Conservation (phyloP, 2,113 vertebrate species). For the Scopus umbretta region DNA sequence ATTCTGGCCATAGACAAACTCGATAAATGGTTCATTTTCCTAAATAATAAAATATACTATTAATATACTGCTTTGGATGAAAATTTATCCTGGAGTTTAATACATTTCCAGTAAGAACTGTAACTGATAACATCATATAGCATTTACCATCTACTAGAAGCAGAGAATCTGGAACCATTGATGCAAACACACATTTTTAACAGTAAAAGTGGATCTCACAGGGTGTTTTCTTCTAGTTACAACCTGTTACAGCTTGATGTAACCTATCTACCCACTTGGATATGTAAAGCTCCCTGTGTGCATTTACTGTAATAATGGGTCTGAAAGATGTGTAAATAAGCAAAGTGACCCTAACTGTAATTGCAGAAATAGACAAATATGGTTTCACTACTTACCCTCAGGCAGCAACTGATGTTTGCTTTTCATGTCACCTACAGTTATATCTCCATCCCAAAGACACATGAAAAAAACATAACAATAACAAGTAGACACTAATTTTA, state of each 20-base stretch:
- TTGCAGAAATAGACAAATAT: neutral
- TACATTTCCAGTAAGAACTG: neutral
- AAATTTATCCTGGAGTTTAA: neutral
- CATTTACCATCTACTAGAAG: neutral
- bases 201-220: neutral
- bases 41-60: neutral
- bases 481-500: neutral
- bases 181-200: neutral
- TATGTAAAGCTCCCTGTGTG: neutral
- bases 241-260: neutral
- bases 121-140: neutral
- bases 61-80: neutral
- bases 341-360: neutral
- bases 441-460: neutral
- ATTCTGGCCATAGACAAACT: neutral
- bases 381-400: neutral
- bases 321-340: neutral
- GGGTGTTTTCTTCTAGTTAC: neutral
- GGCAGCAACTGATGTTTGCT: neutral
- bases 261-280: neutral
- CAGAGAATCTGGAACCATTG: neutral
- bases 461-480: neutral
- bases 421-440: neutral
- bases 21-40: neutral
- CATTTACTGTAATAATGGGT: neutral